Evolutionary conservation across 2,888 invertebrate species (phyloP).

Genomic region (Branchipolynoe longqiensis): DNA sequence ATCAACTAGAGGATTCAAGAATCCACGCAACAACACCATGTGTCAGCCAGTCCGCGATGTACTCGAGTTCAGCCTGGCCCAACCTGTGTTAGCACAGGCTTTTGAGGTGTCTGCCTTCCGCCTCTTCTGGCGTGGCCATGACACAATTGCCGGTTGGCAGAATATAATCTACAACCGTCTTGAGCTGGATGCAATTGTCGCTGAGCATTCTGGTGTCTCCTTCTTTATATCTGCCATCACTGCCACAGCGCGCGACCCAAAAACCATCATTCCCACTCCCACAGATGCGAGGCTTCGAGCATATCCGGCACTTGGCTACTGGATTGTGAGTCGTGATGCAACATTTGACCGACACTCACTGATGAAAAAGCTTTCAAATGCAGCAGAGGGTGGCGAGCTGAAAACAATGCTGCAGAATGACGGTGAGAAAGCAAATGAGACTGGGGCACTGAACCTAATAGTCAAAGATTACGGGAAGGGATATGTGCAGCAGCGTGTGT

Average conservation of each 20-base stretch:
- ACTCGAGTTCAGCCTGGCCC: slow-evolving; percentile 30
- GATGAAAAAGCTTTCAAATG: slow-evolving; percentile 38
- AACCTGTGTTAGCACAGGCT: neutral
- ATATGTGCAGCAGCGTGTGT: slow-evolving; percentile 15
- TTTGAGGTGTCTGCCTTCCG: slow-evolving; percentile 30
- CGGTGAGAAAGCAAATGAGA: slow-evolving; percentile 40
- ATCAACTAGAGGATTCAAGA: slow-evolving; percentile 36
- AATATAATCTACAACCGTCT: slow-evolving; percentile 47
- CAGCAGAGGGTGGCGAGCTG: slow-evolving; percentile 30
- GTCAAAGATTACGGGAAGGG: slow-evolving; percentile 39
- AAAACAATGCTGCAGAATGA: slow-evolving; percentile 31
- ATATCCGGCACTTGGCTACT: slow-evolving; percentile 30
- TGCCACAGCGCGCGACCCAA: slow-evolving; percentile 32
- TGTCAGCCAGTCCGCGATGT: slow-evolving; percentile 27
- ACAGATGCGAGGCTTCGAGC: slow-evolving; percentile 14
- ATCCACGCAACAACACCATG: slow-evolving; percentile 38
- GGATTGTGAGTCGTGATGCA: slow-evolving; percentile 8
- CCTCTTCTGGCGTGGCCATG: slow-evolving; percentile 31
- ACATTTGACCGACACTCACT: slow-evolving; percentile 23
- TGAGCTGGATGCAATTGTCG: slow-evolving; percentile 21
- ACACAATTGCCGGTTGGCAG: slow-evolving; percentile 21
- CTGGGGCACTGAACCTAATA: slow-evolving; percentile 19
- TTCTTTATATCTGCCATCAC: slow-evolving; percentile 44
- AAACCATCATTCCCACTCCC: neutral
- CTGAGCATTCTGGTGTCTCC: slow-evolving; percentile 23